Conservation (phyloP, 2,113 vertebrate species). For the Perccottus glenii region DNA sequence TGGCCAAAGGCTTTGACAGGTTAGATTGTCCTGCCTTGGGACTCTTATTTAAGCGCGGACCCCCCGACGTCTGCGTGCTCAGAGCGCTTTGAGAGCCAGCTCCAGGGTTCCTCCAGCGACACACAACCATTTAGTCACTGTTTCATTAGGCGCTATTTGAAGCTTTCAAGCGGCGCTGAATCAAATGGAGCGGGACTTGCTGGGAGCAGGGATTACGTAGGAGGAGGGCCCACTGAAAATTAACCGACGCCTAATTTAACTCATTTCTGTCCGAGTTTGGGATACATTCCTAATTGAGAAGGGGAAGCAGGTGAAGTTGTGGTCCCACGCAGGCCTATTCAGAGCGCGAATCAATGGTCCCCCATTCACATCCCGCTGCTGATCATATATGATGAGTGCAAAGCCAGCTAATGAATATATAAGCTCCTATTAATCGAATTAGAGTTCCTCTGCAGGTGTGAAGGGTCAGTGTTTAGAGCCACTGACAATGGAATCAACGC, state of each 20-base stretch:
- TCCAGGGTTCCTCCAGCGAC: conserved; percentile 82
- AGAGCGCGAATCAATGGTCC: conserved; percentile 89
- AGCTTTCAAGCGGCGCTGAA: conserved; percentile 98
- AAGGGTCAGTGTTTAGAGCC: conserved; percentile 82
- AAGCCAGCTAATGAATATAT: conserved; percentile 96
- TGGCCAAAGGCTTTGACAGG: conserved; percentile 81
- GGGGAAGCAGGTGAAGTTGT: conserved; percentile 99
- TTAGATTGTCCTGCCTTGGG: conserved; percentile 81
- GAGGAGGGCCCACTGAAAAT: conserved; percentile 94
- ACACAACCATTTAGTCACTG: conserved; percentile 92
- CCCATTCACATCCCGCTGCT: conserved; percentile 87
- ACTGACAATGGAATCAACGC: conserved; percentile 84
- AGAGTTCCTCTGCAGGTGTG: conserved; percentile 93
- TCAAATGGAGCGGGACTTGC: conserved; percentile 89
- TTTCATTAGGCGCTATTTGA: conserved; percentile 99
- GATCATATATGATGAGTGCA: conserved; percentile 93
- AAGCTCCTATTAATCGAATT: conserved; percentile 96
- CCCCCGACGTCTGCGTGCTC: conserved; percentile 76
- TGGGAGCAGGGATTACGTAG: conserved; percentile 86
- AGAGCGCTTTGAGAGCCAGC: conserved; percentile 84
- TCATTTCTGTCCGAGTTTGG: conserved; percentile 96
- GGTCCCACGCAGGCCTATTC: conserved; percentile 93
- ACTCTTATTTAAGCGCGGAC: conserved; percentile 75
- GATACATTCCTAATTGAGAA: conserved; percentile 99
- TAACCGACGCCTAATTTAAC: conserved; percentile 99